A percentile compares a stretch with the other conserved stretches of the same genome.
Conservation (phyloP, 1,140 invertebrate species). For the Heliconius hewitsoni region DNA sequence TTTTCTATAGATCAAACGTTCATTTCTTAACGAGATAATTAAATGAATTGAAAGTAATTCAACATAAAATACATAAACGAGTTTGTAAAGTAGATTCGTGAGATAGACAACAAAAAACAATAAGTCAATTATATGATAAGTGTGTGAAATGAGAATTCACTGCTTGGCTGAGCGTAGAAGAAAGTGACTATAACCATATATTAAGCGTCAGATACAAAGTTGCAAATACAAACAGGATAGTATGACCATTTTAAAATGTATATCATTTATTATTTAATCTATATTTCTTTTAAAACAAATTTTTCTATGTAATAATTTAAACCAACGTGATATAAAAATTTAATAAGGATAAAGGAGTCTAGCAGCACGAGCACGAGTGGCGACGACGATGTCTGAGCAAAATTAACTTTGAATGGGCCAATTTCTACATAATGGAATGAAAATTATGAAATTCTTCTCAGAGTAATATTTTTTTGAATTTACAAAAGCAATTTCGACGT, state of each 20-base stretch:
- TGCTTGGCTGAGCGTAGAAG: slow-evolving; percentile 51
- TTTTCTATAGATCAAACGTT: neutral
- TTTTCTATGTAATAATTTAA: neutral
- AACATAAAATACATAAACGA: slow-evolving; percentile 23
- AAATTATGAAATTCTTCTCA: slow-evolving; percentile 21
- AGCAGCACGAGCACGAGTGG: slow-evolving; percentile 32
- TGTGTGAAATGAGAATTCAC: slow-evolving; percentile 54
- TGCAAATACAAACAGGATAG: neutral
- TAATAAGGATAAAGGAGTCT: slow-evolving; percentile 28
- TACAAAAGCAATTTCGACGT: neutral
- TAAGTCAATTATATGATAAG: slow-evolving; percentile 41
- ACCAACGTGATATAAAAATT: slow-evolving; percentile 22
- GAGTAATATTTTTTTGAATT: slow-evolving; percentile 18
- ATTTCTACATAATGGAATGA: slow-evolving; percentile 32
- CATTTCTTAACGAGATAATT: slow-evolving; percentile 4
- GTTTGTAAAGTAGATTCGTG: slow-evolving; percentile 26
- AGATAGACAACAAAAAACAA: slow-evolving; percentile 43
- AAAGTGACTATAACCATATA: slow-evolving; percentile 47
- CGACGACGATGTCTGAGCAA: slow-evolving; percentile 34
- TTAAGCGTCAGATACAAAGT: neutral
- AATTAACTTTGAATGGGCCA: slow-evolving; percentile 38
- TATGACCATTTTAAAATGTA: neutral
- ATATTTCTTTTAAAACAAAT: slow-evolving; percentile 15
- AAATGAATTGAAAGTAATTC: slow-evolving; percentile 20
- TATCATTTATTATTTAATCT: neutral